These are phyloP conservation scores for Drosophila saltans DNA, from an alignment of 1,140 invertebrate genomes.

Conservation along the genomic window DNA sequence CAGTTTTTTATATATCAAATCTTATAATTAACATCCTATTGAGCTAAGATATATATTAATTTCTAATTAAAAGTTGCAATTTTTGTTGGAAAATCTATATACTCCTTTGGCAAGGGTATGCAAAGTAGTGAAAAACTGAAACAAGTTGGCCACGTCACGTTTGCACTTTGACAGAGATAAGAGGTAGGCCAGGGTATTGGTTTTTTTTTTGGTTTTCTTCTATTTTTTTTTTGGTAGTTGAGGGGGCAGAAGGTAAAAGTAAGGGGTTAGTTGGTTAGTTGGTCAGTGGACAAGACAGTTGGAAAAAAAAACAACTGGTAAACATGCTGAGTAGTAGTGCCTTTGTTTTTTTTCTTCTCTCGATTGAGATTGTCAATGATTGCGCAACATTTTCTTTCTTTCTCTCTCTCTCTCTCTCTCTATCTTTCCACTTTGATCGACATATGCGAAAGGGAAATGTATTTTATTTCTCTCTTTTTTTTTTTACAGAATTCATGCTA, in stretches of 20 bases:
- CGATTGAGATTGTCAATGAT: constrained; percentile 44
- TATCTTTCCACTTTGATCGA: background rate
- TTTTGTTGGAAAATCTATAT: too few species aligned
- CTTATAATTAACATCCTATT: too few species aligned
- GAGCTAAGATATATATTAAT: too few species aligned
- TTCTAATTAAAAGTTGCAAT: too few species aligned
- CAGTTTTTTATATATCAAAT: too few species aligned
- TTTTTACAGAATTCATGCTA: background rate
- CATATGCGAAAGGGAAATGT: background rate
- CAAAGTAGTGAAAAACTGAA: constrained; percentile 22
- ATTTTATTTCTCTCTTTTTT: background rate
- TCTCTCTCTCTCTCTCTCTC: constrained; percentile 16
- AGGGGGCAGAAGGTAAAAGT: constrained; percentile 11
- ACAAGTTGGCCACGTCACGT: constrained; percentile 80
- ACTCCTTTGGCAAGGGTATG: background rate
- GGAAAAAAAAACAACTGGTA: constrained; percentile 33
- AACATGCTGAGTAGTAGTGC: constrained; percentile 71
- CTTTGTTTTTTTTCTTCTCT: constrained; percentile 52
- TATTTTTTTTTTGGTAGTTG: background rate
- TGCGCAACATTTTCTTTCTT: constrained; percentile 54
- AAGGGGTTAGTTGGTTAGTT: constrained; percentile 73
- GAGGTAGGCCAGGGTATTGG: constrained; percentile 12
- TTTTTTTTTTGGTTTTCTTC: background rate
- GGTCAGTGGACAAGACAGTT: constrained; percentile 62
- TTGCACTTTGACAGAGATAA: constrained; percentile 72